A percentile compares a stretch with the other conserved stretches of the same genome.
Conservation (phyloP, 2,797 vertebrate genomes). For the Bucorvus abyssinicus region DNA sequence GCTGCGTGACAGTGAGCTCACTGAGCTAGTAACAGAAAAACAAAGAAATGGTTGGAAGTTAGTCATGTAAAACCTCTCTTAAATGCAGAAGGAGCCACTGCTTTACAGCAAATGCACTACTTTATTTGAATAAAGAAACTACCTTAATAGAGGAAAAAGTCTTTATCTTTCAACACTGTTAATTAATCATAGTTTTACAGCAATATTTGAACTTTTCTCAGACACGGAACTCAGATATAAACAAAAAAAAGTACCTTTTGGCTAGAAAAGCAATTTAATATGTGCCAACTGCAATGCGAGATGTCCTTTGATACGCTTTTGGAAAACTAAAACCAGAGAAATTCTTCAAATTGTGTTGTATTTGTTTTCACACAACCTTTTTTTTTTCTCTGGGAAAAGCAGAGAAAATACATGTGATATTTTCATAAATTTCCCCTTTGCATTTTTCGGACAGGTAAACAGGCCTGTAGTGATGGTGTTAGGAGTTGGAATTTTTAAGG, state of each 20-base stretch:
- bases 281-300: not conserved
- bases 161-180: not conserved
- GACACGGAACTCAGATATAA: not conserved
- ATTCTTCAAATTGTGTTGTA: not conserved
- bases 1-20: conserved; percentile 73
- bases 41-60: conserved; percentile 63
- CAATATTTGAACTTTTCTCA: not conserved
- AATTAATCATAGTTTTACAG: not conserved
- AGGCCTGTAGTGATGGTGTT: not conserved
- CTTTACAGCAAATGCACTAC: not conserved
- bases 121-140: not conserved
- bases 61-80: conserved; percentile 48
- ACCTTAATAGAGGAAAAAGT: not conserved
- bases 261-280: not conserved
- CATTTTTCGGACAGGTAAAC: not conserved
- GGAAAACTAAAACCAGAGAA: not conserved
- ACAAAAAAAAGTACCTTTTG: not conserved
- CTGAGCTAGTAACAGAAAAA: conserved; percentile 58
- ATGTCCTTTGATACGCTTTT: not conserved
- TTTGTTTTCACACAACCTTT: not conserved
- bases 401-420: not conserved
- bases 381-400: not conserved
- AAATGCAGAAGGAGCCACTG: not conserved
- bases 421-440: not conserved
- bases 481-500: not conserved